A percentile compares a stretch with the other conserved stretches of the same genome.
Evolutionary conservation across 2,888 invertebrate genomes (phyloP).

Genomic region (Nezara viridula): DNA sequence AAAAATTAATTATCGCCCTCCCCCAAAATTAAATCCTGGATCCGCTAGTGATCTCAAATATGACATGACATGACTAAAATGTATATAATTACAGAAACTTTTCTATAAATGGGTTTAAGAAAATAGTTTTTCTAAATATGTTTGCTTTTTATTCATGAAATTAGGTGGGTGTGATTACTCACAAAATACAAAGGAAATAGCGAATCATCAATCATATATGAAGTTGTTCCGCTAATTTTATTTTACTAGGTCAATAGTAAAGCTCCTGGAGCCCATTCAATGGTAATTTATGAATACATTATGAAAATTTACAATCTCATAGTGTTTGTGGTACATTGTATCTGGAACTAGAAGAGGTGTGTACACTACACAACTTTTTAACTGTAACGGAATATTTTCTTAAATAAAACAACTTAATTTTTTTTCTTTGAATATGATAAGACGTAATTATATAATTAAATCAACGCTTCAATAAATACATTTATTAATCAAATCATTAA

Average conservation of each 20-base stretch:
- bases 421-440: no score
- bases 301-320: slow-evolving; percentile 12
- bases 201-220: not conserved
- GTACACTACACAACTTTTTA: not conserved
- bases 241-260: slow-evolving; percentile 11
- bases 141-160: not conserved
- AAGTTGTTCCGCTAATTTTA: not conserved
- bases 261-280: not conserved
- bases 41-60: no score
- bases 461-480: no score
- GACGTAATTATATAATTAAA: no score
- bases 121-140: not conserved
- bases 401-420: no score
- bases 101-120: not conserved
- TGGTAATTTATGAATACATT: slow-evolving; percentile 14
- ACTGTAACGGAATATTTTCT: not conserved
- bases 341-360: not conserved
- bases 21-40: no score
- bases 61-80: no score
- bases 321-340: not conserved
- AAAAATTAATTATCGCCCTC: no score
- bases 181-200: not conserved
- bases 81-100: no score
- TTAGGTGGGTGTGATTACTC: not conserved
- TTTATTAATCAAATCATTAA: no score